A percentile compares a stretch with the other conserved stretches of the same genome.
Evolutionary conservation across 2,797 vertebrate genomes (phyloP).

Genomic region (Spinus pinus): DNA sequence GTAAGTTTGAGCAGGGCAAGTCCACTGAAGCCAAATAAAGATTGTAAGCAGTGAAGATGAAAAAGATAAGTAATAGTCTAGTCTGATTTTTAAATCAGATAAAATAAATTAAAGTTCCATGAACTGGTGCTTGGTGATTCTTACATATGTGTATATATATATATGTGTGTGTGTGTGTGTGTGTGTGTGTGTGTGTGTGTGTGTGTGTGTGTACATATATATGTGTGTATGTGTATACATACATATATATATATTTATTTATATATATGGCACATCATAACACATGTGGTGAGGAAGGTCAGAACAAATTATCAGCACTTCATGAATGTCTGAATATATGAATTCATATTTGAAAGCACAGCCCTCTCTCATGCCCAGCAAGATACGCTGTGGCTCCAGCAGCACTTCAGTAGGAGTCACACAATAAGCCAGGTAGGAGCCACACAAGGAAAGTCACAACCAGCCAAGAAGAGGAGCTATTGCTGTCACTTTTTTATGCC

Average conservation of each 20-base stretch:
- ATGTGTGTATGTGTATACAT: no score
- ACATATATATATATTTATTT: no score
- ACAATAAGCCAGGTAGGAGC: background rate
- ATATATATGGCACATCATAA: background rate
- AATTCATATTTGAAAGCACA: background rate
- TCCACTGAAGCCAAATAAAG: background rate
- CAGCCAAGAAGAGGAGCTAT: background rate
- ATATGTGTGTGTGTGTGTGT: background rate
- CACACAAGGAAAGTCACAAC: background rate
- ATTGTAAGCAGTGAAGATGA: background rate
- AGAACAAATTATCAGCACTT: background rate
- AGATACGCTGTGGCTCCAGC: rapidly evolving
- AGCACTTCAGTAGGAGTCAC: background rate
- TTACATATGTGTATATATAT: rapidly evolving
- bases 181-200: rapidly evolving
- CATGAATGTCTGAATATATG: background rate
- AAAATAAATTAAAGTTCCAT: background rate
- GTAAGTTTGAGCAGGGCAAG: background rate
- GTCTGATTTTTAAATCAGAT: background rate
- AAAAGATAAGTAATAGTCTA: background rate
- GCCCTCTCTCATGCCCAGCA: background rate
- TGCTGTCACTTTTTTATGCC: background rate
- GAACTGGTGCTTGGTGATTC: background rate
- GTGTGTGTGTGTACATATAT: no score
- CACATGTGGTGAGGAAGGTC: background rate